Evolutionary conservation across 2,888 invertebrate species (phyloP), one percentile per base, ranked within the genome.

Genomic region (Eurytoma californica): DNA sequence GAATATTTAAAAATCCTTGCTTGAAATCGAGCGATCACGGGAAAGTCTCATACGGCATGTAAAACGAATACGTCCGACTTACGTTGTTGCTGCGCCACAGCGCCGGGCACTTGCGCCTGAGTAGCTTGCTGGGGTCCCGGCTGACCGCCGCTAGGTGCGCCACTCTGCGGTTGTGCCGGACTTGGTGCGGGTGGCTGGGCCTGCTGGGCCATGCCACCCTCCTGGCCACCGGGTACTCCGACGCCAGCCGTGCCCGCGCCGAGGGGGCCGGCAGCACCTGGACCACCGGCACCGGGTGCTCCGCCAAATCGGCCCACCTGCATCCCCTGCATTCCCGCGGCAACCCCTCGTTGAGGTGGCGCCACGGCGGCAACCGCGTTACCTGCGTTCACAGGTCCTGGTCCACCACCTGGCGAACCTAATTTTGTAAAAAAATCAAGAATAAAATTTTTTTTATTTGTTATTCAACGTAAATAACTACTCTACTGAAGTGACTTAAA

Each of bases 141-240:
- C 86, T 93, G 93, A 20, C 92, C 91, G 18, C 93, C 92, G 61
- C 92, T 92, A 3, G 93, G 95, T 58, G 95, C 94, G 9, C 95
- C 94, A 68, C 95, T 94, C 84, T 95, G 95, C 14, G 95, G 95
- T 83, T 95, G 95, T 84, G 94, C 94, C 55, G 95, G 95, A 63
- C 95, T 94, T 57, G 95, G 94, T 53, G 95, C 95, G 68, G 95
- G 94, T 24, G 94, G 95, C 86, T 95, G 95, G 30, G 95, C 94
- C 87, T 94, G 94, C 81, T 93, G 93, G 5, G 94, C 94, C 90
- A 94, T 93, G 60, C 94, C 93, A 72, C 92, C 92, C 82, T 93
- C 94, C 84, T 92, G 93, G 81, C 92, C 93, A 70, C 91, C 92
- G 83, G 90, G 88, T 2, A 90, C 92, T 84, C 90, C 92, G 3